A percentile compares a stretch with the other conserved stretches of the same genome.
These are phyloP conservation scores for Maccullochella peelii DNA, from an alignment of 2,113 vertebrate genomes.

Conservation along the genomic window DNA sequence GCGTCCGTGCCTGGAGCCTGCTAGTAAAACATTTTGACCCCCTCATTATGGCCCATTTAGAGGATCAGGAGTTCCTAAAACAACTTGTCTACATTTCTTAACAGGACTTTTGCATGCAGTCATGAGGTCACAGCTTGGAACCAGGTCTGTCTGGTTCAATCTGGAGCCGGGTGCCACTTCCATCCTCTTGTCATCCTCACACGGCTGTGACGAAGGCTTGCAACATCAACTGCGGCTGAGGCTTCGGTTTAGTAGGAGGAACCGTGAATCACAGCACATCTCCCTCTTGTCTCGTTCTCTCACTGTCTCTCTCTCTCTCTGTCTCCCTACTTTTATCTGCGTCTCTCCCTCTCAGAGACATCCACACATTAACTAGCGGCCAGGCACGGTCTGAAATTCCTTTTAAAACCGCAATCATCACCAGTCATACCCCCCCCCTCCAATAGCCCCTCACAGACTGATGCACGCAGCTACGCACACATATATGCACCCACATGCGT, in stretches of 20 bases:
- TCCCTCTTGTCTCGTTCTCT: constrained; percentile 26
- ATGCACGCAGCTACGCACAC: not conserved
- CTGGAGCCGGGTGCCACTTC: constrained; percentile 68
- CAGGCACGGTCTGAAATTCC: constrained; percentile 67
- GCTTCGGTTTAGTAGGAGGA: constrained; percentile 70
- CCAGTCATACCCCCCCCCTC: constrained; percentile 60
- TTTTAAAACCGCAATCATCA: constrained; percentile 75
- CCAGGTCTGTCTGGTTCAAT: constrained; percentile 73
- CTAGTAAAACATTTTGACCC: constrained; percentile 75
- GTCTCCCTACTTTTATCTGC: constrained; percentile 37
- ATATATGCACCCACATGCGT: not conserved
- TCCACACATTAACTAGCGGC: constrained; percentile 52
- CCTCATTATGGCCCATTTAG: constrained; percentile 73
- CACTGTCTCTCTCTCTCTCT: constrained; percentile 14
- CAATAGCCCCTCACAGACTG: constrained; percentile 59
- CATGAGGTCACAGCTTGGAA: constrained; percentile 56
- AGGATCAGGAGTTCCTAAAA: constrained; percentile 71
- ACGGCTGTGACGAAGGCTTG: constrained; percentile 66
- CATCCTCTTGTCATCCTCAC: constrained; percentile 72
- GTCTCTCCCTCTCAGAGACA: constrained; percentile 44
- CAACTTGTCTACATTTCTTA: constrained; percentile 72
- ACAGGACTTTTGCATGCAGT: constrained; percentile 65
- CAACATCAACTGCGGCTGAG: constrained; percentile 72
- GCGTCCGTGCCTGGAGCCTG: constrained; percentile 70
- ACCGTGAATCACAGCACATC: constrained; percentile 75